Conservation (phyloP, 2,888 invertebrate genomes). For the Dasypolia templi region DNA sequence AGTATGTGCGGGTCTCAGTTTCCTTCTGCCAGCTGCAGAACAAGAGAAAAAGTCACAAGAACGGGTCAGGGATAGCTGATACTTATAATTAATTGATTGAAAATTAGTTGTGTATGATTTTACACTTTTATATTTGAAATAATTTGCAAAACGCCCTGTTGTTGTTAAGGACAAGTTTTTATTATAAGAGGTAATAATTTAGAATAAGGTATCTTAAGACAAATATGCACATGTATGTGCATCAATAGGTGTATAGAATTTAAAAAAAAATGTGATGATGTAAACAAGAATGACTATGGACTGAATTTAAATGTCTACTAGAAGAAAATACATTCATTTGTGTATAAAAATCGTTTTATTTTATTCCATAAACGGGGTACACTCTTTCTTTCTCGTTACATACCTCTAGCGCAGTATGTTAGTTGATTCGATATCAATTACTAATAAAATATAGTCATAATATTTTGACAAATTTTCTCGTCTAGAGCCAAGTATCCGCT, state of each 20-base stretch:
- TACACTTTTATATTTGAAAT: slow-evolving; percentile 44
- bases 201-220: neutral
- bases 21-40: slow-evolving; percentile 75
- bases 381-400: no score
- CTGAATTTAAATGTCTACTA: slow-evolving; percentile 6
- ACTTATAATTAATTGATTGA: slow-evolving; percentile 9
- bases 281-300: slow-evolving; percentile 7
- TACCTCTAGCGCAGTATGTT: neutral
- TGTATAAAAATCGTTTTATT: neutral
- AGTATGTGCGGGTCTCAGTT: slow-evolving; percentile 82
- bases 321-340: neutral
- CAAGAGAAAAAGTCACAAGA: slow-evolving; percentile 48
- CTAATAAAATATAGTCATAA: neutral
- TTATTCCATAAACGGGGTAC: neutral
- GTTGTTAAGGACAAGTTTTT: neutral
- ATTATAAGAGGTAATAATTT: neutral
- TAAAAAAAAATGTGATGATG: neutral
- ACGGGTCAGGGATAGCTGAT: slow-evolving; percentile 53
- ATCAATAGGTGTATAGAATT: neutral
- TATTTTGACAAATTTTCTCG: neutral
- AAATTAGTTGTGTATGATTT: slow-evolving; percentile 29
- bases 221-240: slow-evolving; percentile 10
- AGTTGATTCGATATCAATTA: neutral
- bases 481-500: neutral
- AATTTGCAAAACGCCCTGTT: neutral